Evolutionary conservation across 2,113 vertebrate genomes (phyloP).

Genomic region (Pseudopipra pipra): DNA sequence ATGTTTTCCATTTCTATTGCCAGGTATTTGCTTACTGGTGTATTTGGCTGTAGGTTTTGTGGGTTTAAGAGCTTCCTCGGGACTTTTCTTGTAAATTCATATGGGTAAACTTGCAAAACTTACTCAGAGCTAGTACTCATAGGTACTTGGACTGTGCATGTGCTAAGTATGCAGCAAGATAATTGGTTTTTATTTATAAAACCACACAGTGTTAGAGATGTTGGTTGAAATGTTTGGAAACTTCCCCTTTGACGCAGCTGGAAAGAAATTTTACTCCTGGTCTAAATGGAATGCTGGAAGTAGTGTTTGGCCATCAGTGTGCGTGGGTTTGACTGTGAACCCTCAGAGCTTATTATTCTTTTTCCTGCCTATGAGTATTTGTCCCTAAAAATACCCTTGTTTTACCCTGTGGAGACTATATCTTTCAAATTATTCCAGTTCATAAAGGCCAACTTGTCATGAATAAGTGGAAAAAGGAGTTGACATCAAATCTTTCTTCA

Average conservation of each 20-base stretch:
- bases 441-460: background rate
- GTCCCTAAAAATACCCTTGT: background rate
- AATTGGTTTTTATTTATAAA: background rate
- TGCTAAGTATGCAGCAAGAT: background rate
- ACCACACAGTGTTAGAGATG: background rate
- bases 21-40: background rate
- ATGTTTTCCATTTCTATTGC: background rate
- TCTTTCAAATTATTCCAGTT: background rate
- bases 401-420: background rate
- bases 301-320: background rate
- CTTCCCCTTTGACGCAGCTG: background rate
- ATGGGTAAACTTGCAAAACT: background rate
- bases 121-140: background rate
- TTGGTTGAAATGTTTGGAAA: background rate
- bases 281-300: background rate
- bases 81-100: background rate
- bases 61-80: background rate
- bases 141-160: background rate
- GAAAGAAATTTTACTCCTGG: background rate
- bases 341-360: background rate
- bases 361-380: background rate
- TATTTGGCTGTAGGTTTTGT: background rate
- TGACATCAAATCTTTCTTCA: background rate
- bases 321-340: background rate
- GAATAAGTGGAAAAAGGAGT: background rate